Percentiles rank a stretch among this genome's conserved stretches.
Evolutionary conservation across 2,797 vertebrate species (phyloP).

Genomic region (Bryconaethiops microstoma): DNA sequence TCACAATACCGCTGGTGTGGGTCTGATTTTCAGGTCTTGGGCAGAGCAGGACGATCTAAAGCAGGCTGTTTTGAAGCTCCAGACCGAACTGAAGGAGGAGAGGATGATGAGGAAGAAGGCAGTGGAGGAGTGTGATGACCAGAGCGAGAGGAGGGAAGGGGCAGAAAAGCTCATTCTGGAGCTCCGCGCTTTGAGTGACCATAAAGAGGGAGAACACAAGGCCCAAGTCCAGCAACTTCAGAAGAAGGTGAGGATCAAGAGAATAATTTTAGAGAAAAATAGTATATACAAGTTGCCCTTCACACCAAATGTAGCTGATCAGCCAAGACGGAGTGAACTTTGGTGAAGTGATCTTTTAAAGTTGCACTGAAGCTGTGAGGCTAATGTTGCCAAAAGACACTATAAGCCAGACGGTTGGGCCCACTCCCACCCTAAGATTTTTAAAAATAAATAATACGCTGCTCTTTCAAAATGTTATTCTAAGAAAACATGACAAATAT

Average conservation of each 20-base stretch:
- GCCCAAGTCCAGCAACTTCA: neutral
- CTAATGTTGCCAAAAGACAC: too few relatives aligned
- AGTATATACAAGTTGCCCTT: neutral
- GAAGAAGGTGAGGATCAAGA: neutral
- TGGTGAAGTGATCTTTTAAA: too few relatives aligned
- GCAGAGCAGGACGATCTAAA: neutral
- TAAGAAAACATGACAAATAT: too few relatives aligned
- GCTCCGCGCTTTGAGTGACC: neutral
- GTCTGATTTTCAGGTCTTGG: neutral
- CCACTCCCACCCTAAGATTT: too few relatives aligned
- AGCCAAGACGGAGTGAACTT: too few relatives aligned
- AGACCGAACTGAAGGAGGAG: neutral
- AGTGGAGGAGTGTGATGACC: neutral
- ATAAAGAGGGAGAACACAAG: neutral
- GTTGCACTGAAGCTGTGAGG: too few relatives aligned
- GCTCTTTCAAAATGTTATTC: too few relatives aligned
- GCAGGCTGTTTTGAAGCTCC: neutral
- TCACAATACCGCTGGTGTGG: neutral
- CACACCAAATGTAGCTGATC: too few relatives aligned
- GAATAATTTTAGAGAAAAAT: neutral
- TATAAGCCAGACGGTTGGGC: too few relatives aligned
- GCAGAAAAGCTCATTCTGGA: neutral
- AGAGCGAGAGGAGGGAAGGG: neutral
- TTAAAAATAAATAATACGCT: too few relatives aligned
- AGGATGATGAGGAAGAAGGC: neutral